phyloP scores from a whole-genome alignment of 2,797 vertebrate genomes.

The Muscicapa comitata region DNA sequence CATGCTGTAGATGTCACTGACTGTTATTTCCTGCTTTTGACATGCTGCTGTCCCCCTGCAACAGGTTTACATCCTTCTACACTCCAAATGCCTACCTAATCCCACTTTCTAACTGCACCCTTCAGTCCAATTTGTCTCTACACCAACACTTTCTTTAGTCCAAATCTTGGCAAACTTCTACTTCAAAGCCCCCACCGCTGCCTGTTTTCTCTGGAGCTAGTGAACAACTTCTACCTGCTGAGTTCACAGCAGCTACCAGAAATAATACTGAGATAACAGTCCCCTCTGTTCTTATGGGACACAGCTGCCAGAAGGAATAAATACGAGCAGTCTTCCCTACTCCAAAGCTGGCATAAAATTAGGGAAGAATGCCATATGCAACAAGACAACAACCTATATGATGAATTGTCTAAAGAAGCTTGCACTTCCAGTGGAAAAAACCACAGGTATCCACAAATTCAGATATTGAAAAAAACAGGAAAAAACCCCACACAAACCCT shows the following conservation, averaged over 20 bases:
- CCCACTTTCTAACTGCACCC: neutral
- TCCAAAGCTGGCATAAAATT: neutral
- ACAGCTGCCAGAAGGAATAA: neutral
- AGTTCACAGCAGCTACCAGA: neutral
- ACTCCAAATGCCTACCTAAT: neutral
- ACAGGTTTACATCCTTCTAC: neutral
- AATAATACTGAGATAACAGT: neutral
- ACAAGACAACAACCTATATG: neutral
- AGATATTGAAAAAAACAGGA: neutral
- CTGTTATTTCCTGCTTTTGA: neutral
- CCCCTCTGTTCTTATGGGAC: neutral
- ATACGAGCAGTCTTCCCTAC: neutral
- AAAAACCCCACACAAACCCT: neutral
- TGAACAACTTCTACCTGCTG: neutral
- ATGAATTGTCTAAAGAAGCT: neutral
- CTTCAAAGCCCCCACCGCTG: neutral
- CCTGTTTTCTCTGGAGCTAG: neutral
- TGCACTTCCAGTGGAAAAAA: neutral
- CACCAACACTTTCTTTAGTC: neutral
- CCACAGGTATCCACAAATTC: neutral
- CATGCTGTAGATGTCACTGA: neutral
- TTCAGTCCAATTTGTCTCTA: neutral
- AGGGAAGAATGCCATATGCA: neutral
- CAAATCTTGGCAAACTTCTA: neutral
- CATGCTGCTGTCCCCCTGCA: neutral